Evolutionary conservation across 2,888 invertebrate genomes (phyloP).

Genomic region (Chromoteleia sp.): DNA sequence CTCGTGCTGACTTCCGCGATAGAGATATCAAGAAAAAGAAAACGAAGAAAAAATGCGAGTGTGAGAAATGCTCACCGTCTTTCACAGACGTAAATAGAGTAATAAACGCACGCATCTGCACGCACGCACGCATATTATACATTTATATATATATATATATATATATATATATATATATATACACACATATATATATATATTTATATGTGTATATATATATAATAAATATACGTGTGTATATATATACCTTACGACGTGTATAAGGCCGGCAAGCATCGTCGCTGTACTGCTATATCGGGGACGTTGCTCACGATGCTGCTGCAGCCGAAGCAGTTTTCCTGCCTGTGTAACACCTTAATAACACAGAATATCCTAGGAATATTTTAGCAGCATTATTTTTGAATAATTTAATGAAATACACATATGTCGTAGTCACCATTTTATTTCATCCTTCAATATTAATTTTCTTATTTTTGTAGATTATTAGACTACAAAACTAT

Average conservation of each 20-base stretch:
- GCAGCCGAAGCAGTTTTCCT: constrained; percentile 19
- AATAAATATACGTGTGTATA: constrained; percentile 21
- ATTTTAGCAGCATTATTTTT: neutral
- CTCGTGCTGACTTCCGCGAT: constrained; percentile 47
- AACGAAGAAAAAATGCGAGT: constrained; percentile 40
- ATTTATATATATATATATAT: constrained; percentile 21
- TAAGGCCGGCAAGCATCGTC: constrained; percentile 23
- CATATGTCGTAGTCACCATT: no score
- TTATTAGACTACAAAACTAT: no score
- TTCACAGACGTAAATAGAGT: constrained; percentile 24
- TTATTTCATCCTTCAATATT: no score
- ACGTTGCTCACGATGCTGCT: constrained; percentile 36
- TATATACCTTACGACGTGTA: constrained; percentile 29
- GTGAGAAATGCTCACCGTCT: constrained; percentile 32
- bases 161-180: no score
- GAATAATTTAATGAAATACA: no score
- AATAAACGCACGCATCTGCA: constrained; percentile 12
- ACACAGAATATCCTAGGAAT: neutral
- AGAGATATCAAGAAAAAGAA: constrained; percentile 44
- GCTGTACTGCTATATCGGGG: constrained; percentile 45
- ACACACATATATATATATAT: no score
- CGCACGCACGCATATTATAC: constrained; percentile 3
- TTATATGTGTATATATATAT: constrained; percentile 15
- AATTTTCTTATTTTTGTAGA: no score
- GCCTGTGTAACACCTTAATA: neutral